Conservation (phyloP, 1,140 invertebrate species). For the Steinernema khuongi region DNA sequence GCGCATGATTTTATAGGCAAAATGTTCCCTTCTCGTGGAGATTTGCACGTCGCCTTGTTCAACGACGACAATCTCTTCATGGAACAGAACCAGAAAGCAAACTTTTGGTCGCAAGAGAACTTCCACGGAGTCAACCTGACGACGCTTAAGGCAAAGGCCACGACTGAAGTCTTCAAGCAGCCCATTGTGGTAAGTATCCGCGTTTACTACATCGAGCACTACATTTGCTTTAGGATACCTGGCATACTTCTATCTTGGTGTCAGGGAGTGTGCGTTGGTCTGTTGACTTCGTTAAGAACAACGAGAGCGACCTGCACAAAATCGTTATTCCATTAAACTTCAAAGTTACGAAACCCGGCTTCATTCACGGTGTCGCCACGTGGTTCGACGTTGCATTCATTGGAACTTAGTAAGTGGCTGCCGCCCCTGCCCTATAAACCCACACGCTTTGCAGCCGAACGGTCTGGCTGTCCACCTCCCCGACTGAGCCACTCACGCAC, state of each 20-base stretch:
- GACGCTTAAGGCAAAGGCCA: slow-evolving; percentile 78
- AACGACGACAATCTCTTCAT: slow-evolving; percentile 94
- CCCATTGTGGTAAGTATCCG: slow-evolving; percentile 74
- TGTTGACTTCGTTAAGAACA: slow-evolving; percentile 87
- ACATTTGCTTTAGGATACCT: slow-evolving; percentile 72
- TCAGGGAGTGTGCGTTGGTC: slow-evolving; percentile 86
- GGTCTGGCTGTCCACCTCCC: slow-evolving; percentile 95
- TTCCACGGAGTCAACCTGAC: slow-evolving; percentile 97
- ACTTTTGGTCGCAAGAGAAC: slow-evolving; percentile 96
- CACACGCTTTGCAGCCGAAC: slow-evolving; percentile 65
- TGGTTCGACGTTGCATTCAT: slow-evolving; percentile 99
- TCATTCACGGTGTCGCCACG: slow-evolving; percentile 93
- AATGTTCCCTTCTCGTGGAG: slow-evolving; percentile 94
- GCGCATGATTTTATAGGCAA: slow-evolving; percentile 61
- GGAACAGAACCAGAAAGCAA: slow-evolving; percentile 96
- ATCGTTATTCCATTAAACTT: slow-evolving; percentile 93
- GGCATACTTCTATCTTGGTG: slow-evolving; percentile 94
- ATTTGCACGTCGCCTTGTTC: slow-evolving; percentile 95
- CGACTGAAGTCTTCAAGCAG: slow-evolving; percentile 95
- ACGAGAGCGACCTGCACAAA: slow-evolving; percentile 86
- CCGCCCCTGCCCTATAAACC: background rate
- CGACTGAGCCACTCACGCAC: slow-evolving; percentile 95
- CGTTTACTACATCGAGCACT: background rate
- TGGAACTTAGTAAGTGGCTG: slow-evolving; percentile 67
- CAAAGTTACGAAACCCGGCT: slow-evolving; percentile 82